These are phyloP conservation scores for Heliconius sara DNA, from an alignment of 2,888 invertebrate genomes.

Conservation along the genomic window DNA sequence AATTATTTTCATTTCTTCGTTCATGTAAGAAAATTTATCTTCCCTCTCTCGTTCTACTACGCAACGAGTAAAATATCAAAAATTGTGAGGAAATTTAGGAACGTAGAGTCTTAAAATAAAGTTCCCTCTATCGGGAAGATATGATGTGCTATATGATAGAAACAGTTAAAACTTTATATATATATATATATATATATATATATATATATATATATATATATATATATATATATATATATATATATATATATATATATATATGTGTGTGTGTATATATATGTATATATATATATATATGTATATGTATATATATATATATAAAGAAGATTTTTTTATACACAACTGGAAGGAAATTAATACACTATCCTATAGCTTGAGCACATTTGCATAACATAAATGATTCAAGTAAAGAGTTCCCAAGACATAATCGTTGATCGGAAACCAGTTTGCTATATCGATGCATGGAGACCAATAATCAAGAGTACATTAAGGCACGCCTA, in stretches of 20 bases:
- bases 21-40: no score
- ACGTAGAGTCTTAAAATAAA: not conserved
- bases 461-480: slow-evolving; percentile 14
- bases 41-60: no score
- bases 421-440: slow-evolving; percentile 29
- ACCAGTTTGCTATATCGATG: slow-evolving; percentile 22
- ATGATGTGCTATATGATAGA: not conserved
- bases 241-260: no score
- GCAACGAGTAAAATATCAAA: not conserved
- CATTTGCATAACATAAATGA: slow-evolving; percentile 17
- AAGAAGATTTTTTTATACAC: not conserved
- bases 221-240: no score
- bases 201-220: no score
- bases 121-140: not conserved
- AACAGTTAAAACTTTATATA: not conserved
- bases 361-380: slow-evolving; percentile 12
- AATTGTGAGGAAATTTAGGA: not conserved
- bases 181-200: no score
- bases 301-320: not conserved
- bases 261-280: no score
- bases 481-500: slow-evolving; percentile 13
- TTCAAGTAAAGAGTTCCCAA: slow-evolving; percentile 17
- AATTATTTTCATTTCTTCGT: not conserved
- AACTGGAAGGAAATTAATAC: slow-evolving; percentile 10
- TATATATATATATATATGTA: not conserved